Evolutionary conservation across 2,797 vertebrate species (phyloP), one percentile per base, ranked within the genome.

Genomic region (Petrocephalus schoutedeni): DNA sequence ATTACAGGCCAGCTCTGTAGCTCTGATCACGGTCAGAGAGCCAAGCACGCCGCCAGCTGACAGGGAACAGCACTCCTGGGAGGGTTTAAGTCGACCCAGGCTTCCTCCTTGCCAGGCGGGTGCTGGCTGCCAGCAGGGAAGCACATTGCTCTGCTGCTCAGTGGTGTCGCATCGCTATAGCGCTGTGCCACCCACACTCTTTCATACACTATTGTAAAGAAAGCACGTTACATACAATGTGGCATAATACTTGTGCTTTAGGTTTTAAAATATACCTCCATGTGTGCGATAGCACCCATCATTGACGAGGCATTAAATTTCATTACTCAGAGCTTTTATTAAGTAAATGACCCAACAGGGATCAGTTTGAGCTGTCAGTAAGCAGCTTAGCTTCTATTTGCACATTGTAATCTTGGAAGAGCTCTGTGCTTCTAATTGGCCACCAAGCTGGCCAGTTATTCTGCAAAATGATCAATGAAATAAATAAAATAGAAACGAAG

Each of bases 331-430:
- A 19, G 36, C 36, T 41, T 59, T 86, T 61, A 86, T 45, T 86
- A 86, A 45, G 57, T 58, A 86, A 86, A 86, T 45, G 53, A 49
- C 32, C 36, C 58, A 28, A 61, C 14, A 86, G n/a, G 32, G 36
- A 57, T 86, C 58, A 61, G 57, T 41, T 64, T 86, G 58, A 59
- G 36, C 85, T 49, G 57, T 86, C 85, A 23, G 32, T 57, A 36
- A 86, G 57, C 57, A 86, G 57, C 57, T 49, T 86, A 61, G 32
- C 51, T 57, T 58, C 83, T 32, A 56, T 85, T 85, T 32, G 51
- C 54, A 51, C 21, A 57, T 51, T 56, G 51, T 85, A 57, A 56
- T 85, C 83, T 86, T 61, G 28, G 19, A 61, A 86, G 36, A 86
- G 58, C 57, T 45, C 16, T n/a, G 19, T 21, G 59, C 57, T 45